A percentile compares a stretch with the other conserved stretches of the same genome.
Evolutionary conservation across 2,113 vertebrate species (phyloP).

Genomic region (Rhea americana): DNA sequence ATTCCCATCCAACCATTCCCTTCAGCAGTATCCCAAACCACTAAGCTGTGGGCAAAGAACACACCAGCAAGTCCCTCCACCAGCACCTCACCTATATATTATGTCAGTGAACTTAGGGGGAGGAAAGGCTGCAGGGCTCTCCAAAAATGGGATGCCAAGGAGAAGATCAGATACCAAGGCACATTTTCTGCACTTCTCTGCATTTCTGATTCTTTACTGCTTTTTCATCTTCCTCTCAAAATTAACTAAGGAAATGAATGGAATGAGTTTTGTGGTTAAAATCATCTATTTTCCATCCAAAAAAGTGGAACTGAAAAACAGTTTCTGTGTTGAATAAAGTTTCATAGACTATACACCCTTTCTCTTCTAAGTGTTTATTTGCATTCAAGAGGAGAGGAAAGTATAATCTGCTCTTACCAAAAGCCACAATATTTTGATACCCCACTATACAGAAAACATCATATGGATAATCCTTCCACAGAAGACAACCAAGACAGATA

Average conservation of each 20-base stretch:
- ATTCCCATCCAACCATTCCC: neutral
- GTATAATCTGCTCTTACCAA: neutral
- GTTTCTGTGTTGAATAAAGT: neutral
- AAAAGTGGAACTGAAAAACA: neutral
- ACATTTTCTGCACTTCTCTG: neutral
- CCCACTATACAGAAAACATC: neutral
- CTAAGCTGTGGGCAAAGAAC: neutral
- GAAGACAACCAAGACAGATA: neutral
- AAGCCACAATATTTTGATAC: neutral
- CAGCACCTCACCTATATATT: neutral
- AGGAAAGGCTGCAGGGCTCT: neutral
- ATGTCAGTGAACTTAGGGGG: neutral
- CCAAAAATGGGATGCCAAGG: neutral
- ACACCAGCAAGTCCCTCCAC: too few relatives aligned
- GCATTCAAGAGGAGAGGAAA: neutral
- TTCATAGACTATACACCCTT: rapidly evolving
- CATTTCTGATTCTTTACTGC: neutral
- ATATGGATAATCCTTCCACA: neutral
- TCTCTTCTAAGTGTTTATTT: neutral
- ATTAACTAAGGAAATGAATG: neutral
- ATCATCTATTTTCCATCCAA: neutral
- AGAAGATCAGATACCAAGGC: neutral
- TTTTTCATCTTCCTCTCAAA: neutral
- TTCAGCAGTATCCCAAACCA: neutral
- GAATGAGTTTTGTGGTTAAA: neutral